Percentiles rank a stretch among this genome's conserved stretches.
Evolutionary conservation across 1,140 invertebrate species (phyloP).

Genomic region (Hylaeus anthracinus): DNA sequence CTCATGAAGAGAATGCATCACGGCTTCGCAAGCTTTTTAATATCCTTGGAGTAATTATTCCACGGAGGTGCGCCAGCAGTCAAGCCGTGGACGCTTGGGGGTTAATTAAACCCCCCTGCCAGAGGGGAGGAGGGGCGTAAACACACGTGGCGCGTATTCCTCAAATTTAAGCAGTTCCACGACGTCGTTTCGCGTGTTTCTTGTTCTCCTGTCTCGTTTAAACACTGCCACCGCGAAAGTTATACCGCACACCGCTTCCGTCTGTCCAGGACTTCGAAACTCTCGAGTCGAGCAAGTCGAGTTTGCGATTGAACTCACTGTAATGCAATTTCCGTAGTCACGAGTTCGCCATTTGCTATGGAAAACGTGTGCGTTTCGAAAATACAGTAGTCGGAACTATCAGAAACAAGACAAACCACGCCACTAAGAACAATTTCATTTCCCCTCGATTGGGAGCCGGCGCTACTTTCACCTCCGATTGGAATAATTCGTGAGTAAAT

Average conservation of each 20-base stretch:
- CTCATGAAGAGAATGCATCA: not conserved
- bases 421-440: no score
- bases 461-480: no score
- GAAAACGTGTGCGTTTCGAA: not conserved
- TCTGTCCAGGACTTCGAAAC: no score
- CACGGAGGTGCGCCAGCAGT: slow-evolving; percentile 31
- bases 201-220: slow-evolving; percentile 16
- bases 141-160: not conserved
- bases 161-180: slow-evolving; percentile 47
- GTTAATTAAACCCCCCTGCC: slow-evolving; percentile 54
- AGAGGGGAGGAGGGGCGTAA: slow-evolving; percentile 12
- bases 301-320: not conserved
- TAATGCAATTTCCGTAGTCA: not conserved
- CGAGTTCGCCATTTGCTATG: no score
- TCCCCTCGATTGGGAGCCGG: no score
- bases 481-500: no score
- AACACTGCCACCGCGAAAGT: not conserved
- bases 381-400: not conserved
- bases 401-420: no score
- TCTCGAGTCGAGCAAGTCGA: no score
- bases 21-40: slow-evolving; percentile 46
- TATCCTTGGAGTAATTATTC: slow-evolving; percentile 58
- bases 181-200: not conserved
- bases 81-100: slow-evolving; percentile 31
- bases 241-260: not conserved